Evolutionary conservation across 2,888 invertebrate genomes (phyloP).

Genomic region (Amblyjoppa proteus): DNA sequence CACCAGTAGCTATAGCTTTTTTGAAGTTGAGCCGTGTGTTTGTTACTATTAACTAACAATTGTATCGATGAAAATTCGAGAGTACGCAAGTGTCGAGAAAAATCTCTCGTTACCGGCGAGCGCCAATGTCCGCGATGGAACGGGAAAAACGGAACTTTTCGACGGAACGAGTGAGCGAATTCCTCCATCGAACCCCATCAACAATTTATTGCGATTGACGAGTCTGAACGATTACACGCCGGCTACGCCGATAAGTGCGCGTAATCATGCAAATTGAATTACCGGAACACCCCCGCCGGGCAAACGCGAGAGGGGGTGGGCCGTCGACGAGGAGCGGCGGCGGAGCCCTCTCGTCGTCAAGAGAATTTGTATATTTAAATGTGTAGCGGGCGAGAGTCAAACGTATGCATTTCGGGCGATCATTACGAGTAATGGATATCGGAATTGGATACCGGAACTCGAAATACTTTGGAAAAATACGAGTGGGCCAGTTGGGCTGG

Average conservation of each 20-base stretch:
- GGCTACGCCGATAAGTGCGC: conserved; percentile 70
- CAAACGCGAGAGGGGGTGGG: conserved; percentile 18
- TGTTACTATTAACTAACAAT: neutral
- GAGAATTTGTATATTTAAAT: conserved; percentile 68
- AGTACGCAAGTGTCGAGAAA: neutral
- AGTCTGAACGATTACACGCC: conserved; percentile 71
- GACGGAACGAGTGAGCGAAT: conserved; percentile 46
- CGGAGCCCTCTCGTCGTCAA: conserved; percentile 34
- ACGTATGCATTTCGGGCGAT: conserved; percentile 68
- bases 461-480: conserved; percentile 61
- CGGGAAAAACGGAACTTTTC: conserved; percentile 45
- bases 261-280: conserved; percentile 74
- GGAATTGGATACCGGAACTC: conserved; percentile 66
- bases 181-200: conserved; percentile 51
- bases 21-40: neutral
- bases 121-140: neutral
- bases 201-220: conserved; percentile 68
- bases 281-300: conserved; percentile 54
- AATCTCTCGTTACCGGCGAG: neutral
- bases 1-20: neutral
- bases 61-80: conserved; percentile 1
- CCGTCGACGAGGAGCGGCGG: neutral
- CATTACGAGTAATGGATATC: conserved; percentile 73
- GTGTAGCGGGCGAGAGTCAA: conserved; percentile 64
- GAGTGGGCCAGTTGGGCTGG: conserved; percentile 60